Conservation (phyloP, 2,888 invertebrate genomes). For the Orthosia gothica region DNA sequence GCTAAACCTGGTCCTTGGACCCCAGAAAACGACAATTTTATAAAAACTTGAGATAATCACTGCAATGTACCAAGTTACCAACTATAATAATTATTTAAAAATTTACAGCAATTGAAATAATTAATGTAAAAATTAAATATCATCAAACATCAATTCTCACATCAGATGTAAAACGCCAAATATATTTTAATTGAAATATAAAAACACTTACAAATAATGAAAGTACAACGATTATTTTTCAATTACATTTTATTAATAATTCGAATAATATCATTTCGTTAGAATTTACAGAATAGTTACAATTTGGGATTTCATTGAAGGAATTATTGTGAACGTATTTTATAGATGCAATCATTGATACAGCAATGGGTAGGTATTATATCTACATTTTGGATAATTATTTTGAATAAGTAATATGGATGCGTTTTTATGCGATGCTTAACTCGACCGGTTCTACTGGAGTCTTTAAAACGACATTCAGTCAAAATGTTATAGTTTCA, state of each 20-base stretch:
- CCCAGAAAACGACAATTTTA: slow-evolving; percentile 32
- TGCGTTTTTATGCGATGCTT: slow-evolving; percentile 48
- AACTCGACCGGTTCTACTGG: neutral
- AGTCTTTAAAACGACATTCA: neutral
- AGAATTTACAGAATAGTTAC: slow-evolving; percentile 52
- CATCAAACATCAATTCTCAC: slow-evolving; percentile 49
- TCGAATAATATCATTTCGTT: slow-evolving; percentile 47
- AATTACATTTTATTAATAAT: slow-evolving; percentile 56
- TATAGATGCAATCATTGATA: slow-evolving; percentile 66
- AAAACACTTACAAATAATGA: slow-evolving; percentile 66
- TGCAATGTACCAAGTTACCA: slow-evolving; percentile 48
- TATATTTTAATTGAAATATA: slow-evolving; percentile 56
- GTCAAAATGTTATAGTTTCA: neutral
- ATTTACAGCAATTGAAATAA: slow-evolving; percentile 61
- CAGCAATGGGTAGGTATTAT: slow-evolving; percentile 66
- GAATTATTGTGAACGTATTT: slow-evolving; percentile 50
- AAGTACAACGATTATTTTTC: slow-evolving; percentile 58
- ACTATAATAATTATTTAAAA: slow-evolving; percentile 50
- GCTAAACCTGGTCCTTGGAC: neutral
- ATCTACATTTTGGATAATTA: slow-evolving; percentile 65
- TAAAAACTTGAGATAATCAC: slow-evolving; percentile 45
- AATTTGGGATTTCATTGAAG: slow-evolving; percentile 60
- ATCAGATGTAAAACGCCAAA: slow-evolving; percentile 60
- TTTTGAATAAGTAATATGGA: slow-evolving; percentile 53
- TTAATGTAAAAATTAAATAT: slow-evolving; percentile 51